Base-by-base conservation (phyloP, 2,113 vertebrate genomes). In the Heterochromis multidens region DNA sequence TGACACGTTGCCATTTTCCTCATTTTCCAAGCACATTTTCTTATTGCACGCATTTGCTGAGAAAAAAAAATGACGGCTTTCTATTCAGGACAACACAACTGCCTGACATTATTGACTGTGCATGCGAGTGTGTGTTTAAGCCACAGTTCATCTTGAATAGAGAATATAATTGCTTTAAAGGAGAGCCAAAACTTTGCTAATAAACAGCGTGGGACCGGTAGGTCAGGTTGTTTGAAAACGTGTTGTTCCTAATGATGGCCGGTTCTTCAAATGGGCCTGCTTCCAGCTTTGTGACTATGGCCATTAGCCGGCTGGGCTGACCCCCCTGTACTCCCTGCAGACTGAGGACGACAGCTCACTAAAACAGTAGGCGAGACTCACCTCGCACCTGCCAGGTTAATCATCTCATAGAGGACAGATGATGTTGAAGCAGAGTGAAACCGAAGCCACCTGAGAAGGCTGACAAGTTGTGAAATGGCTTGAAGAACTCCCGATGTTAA, bases 371-470 rank as follows among this genome's bases (percentile, higher is more conserved):
- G 90, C 14, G 83, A 79, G 87, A 70, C 57, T 91, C 88, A 86
- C 85, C 88, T 87, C 84, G 46, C 91, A 93, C 90, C 93, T 91
- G 91, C 87, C 89, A 88, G 93, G 91, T 94, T 94, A 93, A 94
- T 91, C 86, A 85, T 91, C 89, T 93, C 85, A 85, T 59, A 76
- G 85, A 87, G 83, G 81, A 89, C 85, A 81, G 88, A 85, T 78
- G 70, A 92, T 79, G 87, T 87, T 87, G 77, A 83, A 85, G 84
- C 83, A 27, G 81, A 72, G 49, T 2, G 70, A 84, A 88, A 76
- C 83, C 17, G 13, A 85, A 57, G 83, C 83, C 77, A 62, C 37
- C 77, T 5, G 78, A 88, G 88, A 82, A 57, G 14, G 58, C 81
- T 37, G 84, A 76, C 54, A 19, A 87, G 83, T 80, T 6, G 54